phyloP scores from a whole-genome alignment of 2,888 invertebrate genomes.

The Danaus chrysippus region DNA sequence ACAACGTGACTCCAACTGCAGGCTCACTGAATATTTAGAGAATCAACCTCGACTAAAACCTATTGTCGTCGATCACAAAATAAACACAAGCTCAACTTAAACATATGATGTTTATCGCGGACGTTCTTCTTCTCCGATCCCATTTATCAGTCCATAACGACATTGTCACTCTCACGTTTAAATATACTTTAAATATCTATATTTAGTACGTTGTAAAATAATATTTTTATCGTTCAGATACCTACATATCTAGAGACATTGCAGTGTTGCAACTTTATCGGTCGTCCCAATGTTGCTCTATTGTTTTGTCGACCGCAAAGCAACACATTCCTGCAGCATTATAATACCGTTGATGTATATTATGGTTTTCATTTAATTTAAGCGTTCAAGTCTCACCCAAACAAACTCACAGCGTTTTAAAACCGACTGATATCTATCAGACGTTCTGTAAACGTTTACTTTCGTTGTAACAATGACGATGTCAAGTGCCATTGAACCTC shows the following conservation, averaged over 20 bases:
- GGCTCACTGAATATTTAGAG: slow-evolving; percentile 55
- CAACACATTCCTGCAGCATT: slow-evolving; percentile 58
- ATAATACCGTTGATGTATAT: slow-evolving; percentile 41
- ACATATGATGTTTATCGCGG: not conserved
- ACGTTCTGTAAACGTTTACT: too few species aligned
- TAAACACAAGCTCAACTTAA: slow-evolving; percentile 23
- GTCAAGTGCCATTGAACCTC: too few species aligned
- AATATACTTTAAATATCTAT: too few species aligned
- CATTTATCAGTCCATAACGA: too few species aligned
- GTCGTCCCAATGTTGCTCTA: slow-evolving; percentile 44
- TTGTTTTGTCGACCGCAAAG: slow-evolving; percentile 51
- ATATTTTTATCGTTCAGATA: slow-evolving; percentile 31
- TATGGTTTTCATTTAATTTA: slow-evolving; percentile 12
- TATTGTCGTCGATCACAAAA: slow-evolving; percentile 35
- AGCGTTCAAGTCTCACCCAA: not conserved
- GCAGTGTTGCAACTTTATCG: slow-evolving; percentile 43
- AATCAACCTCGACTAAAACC: slow-evolving; percentile 43
- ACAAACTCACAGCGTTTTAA: too few species aligned
- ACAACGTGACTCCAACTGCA: slow-evolving; percentile 57
- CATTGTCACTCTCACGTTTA: too few species aligned
- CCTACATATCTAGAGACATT: slow-evolving; percentile 27
- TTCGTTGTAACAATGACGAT: too few species aligned
- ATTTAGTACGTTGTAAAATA: slow-evolving; percentile 7
- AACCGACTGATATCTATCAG: too few species aligned
- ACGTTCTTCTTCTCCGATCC: too few species aligned